Conservation (phyloP, 64 coral and sea anemone genomes). For the Pocillopora verrucosa region DNA sequence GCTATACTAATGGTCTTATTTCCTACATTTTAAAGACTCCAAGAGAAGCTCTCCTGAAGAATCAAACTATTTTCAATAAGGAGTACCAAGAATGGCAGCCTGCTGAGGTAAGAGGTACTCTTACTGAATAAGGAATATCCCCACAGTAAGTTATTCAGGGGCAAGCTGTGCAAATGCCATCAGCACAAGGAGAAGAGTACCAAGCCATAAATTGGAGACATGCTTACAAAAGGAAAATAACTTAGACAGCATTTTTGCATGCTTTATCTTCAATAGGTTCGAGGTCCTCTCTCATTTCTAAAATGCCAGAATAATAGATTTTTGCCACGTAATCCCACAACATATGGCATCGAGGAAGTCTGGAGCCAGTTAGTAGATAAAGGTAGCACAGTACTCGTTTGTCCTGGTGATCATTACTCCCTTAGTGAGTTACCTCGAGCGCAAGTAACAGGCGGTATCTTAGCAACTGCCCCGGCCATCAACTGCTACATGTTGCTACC, state of each 20-base stretch:
- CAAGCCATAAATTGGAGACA: no score
- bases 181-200: no score
- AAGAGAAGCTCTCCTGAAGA: conserved; percentile 1
- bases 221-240: no score
- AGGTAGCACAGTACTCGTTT: conserved; percentile 14
- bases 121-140: background rate
- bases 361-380: conserved; percentile 34
- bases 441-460: background rate
- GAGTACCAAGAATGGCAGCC: conserved; percentile 35
- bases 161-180: no score
- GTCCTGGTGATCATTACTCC: conserved; percentile 49
- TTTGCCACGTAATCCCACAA: background rate
- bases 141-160: no score
- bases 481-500: conserved; percentile 25
- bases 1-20: background rate
- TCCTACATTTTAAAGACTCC: conserved; percentile 1
- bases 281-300: background rate
- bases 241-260: no score
- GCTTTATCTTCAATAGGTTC: background rate
- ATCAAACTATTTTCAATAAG: background rate
- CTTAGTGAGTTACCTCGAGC: conserved; percentile 34
- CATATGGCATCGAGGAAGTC: background rate
- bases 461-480: conserved; percentile 7
- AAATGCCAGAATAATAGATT: conserved; percentile 11
- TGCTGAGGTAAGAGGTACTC: background rate